Percentiles rank a stretch among this genome's conserved stretches.
Evolutionary conservation across 23 tunicate species (phyloP).

Genomic region (Trididemnum miniatum): DNA sequence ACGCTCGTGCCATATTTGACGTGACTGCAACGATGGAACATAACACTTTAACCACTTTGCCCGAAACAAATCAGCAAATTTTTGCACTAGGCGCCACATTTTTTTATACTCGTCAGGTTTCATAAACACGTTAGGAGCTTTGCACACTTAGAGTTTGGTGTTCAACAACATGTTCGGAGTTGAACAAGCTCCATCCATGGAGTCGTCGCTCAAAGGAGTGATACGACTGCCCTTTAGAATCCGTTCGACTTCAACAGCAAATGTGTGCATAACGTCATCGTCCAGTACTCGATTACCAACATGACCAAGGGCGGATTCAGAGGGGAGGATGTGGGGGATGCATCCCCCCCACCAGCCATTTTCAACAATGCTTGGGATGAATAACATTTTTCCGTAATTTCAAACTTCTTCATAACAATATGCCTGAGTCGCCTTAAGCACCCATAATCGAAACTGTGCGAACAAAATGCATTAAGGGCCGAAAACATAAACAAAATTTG

Average conservation of each 20-base stretch:
- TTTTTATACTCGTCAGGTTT: neutral
- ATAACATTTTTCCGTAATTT: too few species aligned
- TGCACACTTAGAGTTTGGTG: neutral
- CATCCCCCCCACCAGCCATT: too few species aligned
- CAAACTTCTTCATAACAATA: too few species aligned
- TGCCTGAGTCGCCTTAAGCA: too few species aligned
- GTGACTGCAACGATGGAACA: neutral
- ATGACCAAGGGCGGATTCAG: too few species aligned
- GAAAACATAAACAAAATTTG: too few species aligned
- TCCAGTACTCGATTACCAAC: neutral
- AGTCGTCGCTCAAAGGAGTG: conserved; percentile 1
- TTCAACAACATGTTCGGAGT: conserved; percentile 2
- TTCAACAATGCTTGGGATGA: too few species aligned
- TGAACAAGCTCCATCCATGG: neutral
- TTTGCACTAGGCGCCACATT: neutral
- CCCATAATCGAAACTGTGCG: too few species aligned
- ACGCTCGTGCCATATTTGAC: neutral
- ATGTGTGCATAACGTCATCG: neutral
- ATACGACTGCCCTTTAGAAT: neutral
- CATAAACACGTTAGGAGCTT: neutral
- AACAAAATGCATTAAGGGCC: too few species aligned
- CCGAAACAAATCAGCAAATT: neutral
- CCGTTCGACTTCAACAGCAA: neutral
- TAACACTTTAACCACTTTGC: neutral
- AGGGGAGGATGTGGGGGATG: too few species aligned